Percentiles rank a stretch among this genome's conserved stretches.
phyloP scores from a whole-genome alignment of 2,888 invertebrate genomes.

The Strigamia maritima region DNA sequence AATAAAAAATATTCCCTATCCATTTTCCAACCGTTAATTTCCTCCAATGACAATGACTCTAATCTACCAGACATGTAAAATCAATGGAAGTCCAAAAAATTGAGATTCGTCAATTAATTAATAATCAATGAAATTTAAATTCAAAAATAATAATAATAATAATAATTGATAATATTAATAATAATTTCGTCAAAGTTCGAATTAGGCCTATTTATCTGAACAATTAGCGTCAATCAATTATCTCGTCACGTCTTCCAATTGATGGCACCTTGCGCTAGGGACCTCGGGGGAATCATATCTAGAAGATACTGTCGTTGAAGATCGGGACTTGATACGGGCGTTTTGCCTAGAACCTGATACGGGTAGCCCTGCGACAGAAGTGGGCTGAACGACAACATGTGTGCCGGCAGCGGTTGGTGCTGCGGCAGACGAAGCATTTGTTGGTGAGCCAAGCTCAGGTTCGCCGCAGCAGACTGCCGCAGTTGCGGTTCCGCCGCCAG shows the following conservation, averaged over 20 bases:
- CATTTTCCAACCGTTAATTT: too few species aligned
- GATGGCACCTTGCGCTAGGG: conserved; percentile 43
- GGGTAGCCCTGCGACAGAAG: conserved; percentile 60
- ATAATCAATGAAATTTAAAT: too few species aligned
- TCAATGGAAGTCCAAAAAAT: too few species aligned
- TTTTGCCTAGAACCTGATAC: conserved; percentile 50
- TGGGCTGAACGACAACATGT: conserved; percentile 71
- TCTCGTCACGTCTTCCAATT: conserved; percentile 41
- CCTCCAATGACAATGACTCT: too few species aligned
- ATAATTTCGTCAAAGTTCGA: too few species aligned
- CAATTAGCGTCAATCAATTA: too few species aligned
- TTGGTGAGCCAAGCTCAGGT: conserved; percentile 64
- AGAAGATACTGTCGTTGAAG: conserved; percentile 88
- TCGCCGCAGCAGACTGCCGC: conserved; percentile 66
- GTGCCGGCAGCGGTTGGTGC: conserved; percentile 68
- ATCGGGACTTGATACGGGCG: conserved; percentile 55
- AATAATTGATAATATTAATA: too few species aligned
- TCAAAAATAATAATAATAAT: too few species aligned
- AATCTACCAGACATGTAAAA: too few species aligned
- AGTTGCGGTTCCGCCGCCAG: conserved; percentile 39
- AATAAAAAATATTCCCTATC: too few species aligned
- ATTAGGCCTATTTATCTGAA: too few species aligned
- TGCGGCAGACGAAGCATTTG: conserved; percentile 66
- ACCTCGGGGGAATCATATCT: conserved; percentile 78
- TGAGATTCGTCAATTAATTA: too few species aligned